Base-by-base conservation (phyloP, 1,140 invertebrate species). In the Monomorium pharaonis region DNA sequence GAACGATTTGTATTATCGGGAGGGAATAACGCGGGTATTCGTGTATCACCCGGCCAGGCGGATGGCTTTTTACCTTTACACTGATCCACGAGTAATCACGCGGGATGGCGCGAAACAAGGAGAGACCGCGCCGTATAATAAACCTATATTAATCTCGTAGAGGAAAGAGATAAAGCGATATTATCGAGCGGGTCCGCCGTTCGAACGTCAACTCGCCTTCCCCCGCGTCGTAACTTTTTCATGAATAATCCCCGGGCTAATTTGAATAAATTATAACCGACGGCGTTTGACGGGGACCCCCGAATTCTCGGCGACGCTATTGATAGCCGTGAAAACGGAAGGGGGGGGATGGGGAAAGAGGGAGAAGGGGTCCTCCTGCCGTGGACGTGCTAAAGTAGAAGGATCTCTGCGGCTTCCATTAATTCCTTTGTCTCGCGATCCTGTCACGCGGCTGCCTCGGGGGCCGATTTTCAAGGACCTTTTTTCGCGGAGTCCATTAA, bases 381-480 rank as follows among this genome's bases (percentile, higher is more conserved):
- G 30, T n/a, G 69, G 63, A 77, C 67, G 49, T 65, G 87, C 63
- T 65, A 81, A 85, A 81, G 70, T 65, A 77, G 72, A 84, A 83
- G 54, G 74, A 88, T 90, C 88, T 94, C 91, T 92, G 91, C 86
- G 94, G 93, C 92, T 94, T 94, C 93, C 93, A 94, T 95, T 94
- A 94, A 95, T 94, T 94, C 93, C 92, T 94, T 95, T 95, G 94
- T 95, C 91, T 94, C 92, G 69, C 81, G 85, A 81, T 84, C 80
- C 89, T 56, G 80, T 84, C 80, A 58, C 60, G 37, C 60, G 37
- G 77, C n/a, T n/a, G n/a, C 63, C 44, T 58, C 72, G 54, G 70
- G 84, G 80, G 84, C 81, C 89, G 88, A 92, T 91, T 92, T 91
- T 87, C 84, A 88, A 91, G 88, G 84, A 85, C 80, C 83, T 91